These are phyloP conservation scores for Brenthis ino DNA, from an alignment of 2,888 invertebrate genomes.

Conservation along the genomic window DNA sequence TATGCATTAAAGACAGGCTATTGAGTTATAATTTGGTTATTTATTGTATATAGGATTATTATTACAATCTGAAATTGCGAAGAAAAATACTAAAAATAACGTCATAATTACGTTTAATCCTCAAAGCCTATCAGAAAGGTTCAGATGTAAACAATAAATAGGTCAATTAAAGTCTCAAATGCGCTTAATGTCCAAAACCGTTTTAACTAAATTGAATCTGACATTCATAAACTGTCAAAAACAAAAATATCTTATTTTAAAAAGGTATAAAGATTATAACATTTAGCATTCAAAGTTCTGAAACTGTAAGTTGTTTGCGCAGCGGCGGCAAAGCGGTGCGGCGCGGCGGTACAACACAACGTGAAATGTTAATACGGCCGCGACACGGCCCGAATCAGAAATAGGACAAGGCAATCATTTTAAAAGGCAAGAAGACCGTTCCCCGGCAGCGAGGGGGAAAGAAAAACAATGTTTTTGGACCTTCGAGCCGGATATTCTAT, in stretches of 20 bases:
- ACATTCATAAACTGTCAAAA: background rate
- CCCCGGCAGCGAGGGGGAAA: slow-evolving; percentile 10
- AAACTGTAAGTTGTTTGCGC: slow-evolving; percentile 17
- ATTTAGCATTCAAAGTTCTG: slow-evolving; percentile 24
- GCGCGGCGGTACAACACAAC: slow-evolving; percentile 37
- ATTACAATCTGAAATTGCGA: background rate
- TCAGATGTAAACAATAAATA: no score
- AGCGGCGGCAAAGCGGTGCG: slow-evolving; percentile 31
- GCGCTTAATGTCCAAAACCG: no score
- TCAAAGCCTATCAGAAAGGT: no score
- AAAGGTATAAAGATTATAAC: slow-evolving; percentile 12
- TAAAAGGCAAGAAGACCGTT: slow-evolving; percentile 40
- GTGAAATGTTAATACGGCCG: slow-evolving; percentile 53
- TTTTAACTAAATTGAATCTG: background rate
- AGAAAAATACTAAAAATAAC: background rate
- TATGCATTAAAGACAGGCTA: slow-evolving; percentile 20
- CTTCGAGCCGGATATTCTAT: slow-evolving; percentile 15
- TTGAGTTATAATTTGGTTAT: slow-evolving; percentile 12
- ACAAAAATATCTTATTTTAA: slow-evolving; percentile 5
- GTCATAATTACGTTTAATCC: no score
- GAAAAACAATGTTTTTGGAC: slow-evolving; percentile 12
- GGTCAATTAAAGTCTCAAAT: no score
- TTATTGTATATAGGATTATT: background rate
- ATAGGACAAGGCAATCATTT: slow-evolving; percentile 51
- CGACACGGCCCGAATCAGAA: slow-evolving; percentile 51